phyloP scores from a whole-genome alignment of 2,888 invertebrate species.

The Bedellia somnulentella region DNA sequence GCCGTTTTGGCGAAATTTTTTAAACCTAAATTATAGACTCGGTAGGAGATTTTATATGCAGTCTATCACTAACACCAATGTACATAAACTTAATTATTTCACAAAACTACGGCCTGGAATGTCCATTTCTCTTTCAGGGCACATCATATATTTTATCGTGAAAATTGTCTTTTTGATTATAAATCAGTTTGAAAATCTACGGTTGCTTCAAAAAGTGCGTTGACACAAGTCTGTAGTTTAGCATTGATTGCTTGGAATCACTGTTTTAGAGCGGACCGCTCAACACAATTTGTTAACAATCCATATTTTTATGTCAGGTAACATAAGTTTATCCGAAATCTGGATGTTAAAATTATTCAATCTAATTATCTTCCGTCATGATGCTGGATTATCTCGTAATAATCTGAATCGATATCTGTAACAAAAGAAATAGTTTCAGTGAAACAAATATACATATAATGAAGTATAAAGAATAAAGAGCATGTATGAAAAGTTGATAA shows the following conservation, averaged over 20 bases:
- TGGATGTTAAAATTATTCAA: too few relatives aligned
- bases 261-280: constrained; percentile 35
- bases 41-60: constrained; percentile 4
- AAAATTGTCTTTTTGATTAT: too few relatives aligned
- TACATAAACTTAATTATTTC: constrained; percentile 30
- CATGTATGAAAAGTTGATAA: too few relatives aligned
- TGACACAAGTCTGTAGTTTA: constrained; percentile 90
- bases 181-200: too few relatives aligned
- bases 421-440: constrained; percentile 15
- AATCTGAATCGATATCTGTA: constrained; percentile 18
- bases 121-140: constrained; percentile 76
- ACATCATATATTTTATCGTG: too few relatives aligned
- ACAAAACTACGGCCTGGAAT: constrained; percentile 40
- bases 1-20: constrained; percentile 46
- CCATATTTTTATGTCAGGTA: too few relatives aligned
- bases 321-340: too few relatives aligned
- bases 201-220: constrained; percentile 92
- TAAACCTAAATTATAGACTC: constrained; percentile 26
- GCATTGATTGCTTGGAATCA: constrained; percentile 65
- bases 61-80: not conserved
- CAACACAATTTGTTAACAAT: too few relatives aligned
- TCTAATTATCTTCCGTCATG: constrained; percentile 48
- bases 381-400: constrained; percentile 12
- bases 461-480: too few relatives aligned
- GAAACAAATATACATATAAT: too few relatives aligned